These are phyloP conservation scores for Bovichtus diacanthus DNA, from an alignment of 2,797 vertebrate genomes.

Conservation along the genomic window DNA sequence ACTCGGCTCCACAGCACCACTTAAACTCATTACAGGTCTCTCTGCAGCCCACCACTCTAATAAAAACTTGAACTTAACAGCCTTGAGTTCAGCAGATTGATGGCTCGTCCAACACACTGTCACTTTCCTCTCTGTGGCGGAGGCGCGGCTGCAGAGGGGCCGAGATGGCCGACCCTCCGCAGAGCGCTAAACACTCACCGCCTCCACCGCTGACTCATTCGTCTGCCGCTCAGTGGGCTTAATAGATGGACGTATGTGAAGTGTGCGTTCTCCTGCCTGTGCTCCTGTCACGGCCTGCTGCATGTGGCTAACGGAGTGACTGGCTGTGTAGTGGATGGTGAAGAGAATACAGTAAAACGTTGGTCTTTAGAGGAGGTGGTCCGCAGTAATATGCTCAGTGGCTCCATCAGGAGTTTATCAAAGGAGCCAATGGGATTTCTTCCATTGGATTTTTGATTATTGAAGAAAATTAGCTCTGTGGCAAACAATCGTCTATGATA, in stretches of 20 bases:
- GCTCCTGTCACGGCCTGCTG: conserved; percentile 1
- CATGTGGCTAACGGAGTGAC: not conserved
- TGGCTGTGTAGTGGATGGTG: conserved; percentile 2
- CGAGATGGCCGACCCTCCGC: conserved; percentile 19
- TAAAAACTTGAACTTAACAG: not conserved
- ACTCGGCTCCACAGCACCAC: conserved; percentile 14
- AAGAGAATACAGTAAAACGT: not conserved
- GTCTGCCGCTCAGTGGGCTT: conserved; percentile 38
- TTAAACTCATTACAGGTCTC: conserved; percentile 11
- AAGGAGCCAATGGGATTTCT: too few relatives aligned
- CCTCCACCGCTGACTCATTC: conserved; percentile 7
- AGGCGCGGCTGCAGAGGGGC: conserved; percentile 12
- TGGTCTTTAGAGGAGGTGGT: not conserved
- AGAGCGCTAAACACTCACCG: conserved; percentile 36
- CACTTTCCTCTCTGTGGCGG: not conserved
- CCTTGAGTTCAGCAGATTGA: conserved; percentile 13
- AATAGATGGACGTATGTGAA: conserved; percentile 7
- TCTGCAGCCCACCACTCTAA: not conserved
- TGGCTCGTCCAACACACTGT: not conserved
- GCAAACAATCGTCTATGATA: too few relatives aligned
- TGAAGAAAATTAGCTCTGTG: too few relatives aligned
- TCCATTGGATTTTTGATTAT: too few relatives aligned
- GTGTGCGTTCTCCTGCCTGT: not conserved
- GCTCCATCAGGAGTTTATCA: not conserved
- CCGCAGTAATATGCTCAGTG: not conserved